Base-by-base conservation (phyloP, 2,888 invertebrate genomes). In the Drosophila melanosoma region DNA sequence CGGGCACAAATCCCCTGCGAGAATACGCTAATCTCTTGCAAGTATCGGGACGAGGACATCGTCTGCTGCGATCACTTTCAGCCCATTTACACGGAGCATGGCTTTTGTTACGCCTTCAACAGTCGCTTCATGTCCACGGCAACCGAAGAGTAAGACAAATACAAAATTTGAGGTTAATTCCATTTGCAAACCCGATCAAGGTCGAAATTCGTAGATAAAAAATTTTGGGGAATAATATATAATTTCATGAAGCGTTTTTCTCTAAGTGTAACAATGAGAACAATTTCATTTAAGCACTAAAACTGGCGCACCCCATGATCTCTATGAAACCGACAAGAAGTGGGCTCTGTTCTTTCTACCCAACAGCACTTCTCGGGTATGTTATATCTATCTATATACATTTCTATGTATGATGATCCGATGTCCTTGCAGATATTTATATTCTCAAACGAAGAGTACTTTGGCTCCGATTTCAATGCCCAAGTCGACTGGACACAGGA, bases 21-120 rank as follows among this genome's bases (percentile, higher is more conserved):
- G 76, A 94, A 94, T 12, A 90, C 95, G 42, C 94, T 96, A 65
- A 93, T 93, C 40, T 94, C 94, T 33, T 96, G 96, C 88, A 94
- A 94, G 81, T 96, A 95, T 94, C 96, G 96, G 85, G 95, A 95
- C n/a, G 95, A 95, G 81, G 93, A 94, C 0, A 94, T 95, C 68
- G 94, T 94, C 73, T 96, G 96, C 86, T 96, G 96, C 85, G 94
- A 94, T 23, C 93, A 95, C 67, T 95, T 96, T 58, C 94, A 94
- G 65, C 95, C 96, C 0, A 94, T 96, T n/a, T 96, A 96, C 81
- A 96, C 96, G 0, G 96, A 96, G 91, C 95, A 95, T 92, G 96
- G 96, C 3, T 95, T 95, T 86, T 96, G 96, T 88, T 96, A 95
- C 87, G 94, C 95, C 15, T 96, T 96, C 88, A 97, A 97, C 53